Conservation (phyloP, 1,140 invertebrate species). For the Drosophila teissieri region DNA sequence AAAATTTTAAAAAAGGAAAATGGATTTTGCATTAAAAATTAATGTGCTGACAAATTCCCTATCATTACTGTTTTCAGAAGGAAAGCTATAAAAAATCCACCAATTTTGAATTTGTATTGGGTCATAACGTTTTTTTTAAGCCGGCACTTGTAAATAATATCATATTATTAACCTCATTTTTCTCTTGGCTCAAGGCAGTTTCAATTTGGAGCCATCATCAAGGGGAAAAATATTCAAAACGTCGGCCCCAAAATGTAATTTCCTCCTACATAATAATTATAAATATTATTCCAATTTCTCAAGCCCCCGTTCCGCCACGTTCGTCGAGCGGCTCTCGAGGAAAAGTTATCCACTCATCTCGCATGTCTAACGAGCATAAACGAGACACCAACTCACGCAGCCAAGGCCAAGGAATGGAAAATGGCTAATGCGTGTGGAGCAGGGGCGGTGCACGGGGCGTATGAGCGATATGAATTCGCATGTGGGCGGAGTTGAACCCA, state of each 20-base stretch:
- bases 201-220: slow-evolving; percentile 33
- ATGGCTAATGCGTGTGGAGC: slow-evolving; percentile 41
- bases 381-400: slow-evolving; percentile 50
- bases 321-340: slow-evolving; percentile 15
- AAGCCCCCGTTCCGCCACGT: neutral
- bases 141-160: neutral
- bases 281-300: slow-evolving; percentile 61
- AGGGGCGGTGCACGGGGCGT: neutral
- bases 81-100: too few relatives aligned
- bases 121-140: too few relatives aligned
- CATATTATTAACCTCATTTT: slow-evolving; percentile 29
- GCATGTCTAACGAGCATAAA: slow-evolving; percentile 57
- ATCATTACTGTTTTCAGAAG: too few relatives aligned
- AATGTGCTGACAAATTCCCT: too few relatives aligned
- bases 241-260: slow-evolving; percentile 49
- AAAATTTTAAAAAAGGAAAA: too few relatives aligned
- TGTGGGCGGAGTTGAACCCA: slow-evolving; percentile 26
- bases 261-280: slow-evolving; percentile 60
- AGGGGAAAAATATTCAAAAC: slow-evolving; percentile 4
- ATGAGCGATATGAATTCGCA: slow-evolving; percentile 4
- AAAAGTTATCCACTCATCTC: slow-evolving; percentile 56
- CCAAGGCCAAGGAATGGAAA: slow-evolving; percentile 44
- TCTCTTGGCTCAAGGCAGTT: slow-evolving; percentile 19
- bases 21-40: too few relatives aligned
- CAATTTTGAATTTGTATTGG: too few relatives aligned